Conservation (phyloP, 2,888 invertebrate genomes). For the Candidula unifasciata region DNA sequence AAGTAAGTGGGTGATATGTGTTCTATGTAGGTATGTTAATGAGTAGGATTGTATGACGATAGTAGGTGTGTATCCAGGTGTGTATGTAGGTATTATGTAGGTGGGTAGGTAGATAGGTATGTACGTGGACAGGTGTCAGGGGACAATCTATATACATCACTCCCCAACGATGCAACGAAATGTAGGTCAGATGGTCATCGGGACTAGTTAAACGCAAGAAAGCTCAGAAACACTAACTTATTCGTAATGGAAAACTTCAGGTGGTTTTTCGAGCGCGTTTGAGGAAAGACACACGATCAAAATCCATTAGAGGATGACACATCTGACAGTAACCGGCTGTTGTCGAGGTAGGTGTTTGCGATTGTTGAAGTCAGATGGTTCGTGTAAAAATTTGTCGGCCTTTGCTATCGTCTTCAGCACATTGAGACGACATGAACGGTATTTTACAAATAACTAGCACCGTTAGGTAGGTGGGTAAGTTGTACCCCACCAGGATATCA, state of each 20-base stretch:
- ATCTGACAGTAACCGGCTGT: background rate
- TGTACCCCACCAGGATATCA: no score
- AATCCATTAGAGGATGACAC: background rate
- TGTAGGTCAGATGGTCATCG: background rate
- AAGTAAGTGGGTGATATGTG: no score
- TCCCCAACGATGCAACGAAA: background rate
- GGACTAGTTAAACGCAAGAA: background rate
- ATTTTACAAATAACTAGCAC: no score
- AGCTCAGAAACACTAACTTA: background rate
- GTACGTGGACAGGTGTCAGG: no score
- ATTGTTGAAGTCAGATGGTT: background rate
- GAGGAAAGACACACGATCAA: background rate
- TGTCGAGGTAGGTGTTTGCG: background rate
- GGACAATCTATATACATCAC: no score
- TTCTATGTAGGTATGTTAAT: no score
- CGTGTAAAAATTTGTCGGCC: background rate
- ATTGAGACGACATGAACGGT: background rate
- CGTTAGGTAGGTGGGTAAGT: no score
- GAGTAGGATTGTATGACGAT: no score
- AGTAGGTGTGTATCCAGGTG: no score
- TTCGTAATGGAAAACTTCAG: background rate
- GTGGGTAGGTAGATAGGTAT: no score
- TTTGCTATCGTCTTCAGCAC: background rate
- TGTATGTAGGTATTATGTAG: no score
- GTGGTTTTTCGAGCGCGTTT: background rate